Evolutionary conservation across 30 jellyfish, hydroid and myxozoan genomes (phyloP).

Genomic region (Haliclystus octoradiatus): DNA sequence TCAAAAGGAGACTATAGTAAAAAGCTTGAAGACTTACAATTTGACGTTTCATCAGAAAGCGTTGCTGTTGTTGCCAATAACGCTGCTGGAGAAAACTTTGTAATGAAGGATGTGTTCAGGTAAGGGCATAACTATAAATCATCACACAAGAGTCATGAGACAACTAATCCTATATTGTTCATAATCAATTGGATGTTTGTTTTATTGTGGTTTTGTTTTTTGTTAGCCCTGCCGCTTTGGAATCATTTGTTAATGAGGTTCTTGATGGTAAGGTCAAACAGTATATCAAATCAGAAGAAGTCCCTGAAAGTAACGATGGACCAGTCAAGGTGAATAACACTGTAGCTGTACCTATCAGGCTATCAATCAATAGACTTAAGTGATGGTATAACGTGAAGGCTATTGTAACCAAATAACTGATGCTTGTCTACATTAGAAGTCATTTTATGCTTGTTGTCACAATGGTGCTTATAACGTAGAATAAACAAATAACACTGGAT

Average conservation of each 20-base stretch:
- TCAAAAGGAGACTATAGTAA: conserved; percentile 10
- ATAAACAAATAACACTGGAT: background rate
- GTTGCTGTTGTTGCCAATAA: conserved; percentile 48
- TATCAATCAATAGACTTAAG: no score
- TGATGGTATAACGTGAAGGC: no score
- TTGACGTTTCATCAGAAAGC: background rate
- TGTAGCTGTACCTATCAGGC: background rate
- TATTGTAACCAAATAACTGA: no score
- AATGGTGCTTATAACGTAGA: background rate
- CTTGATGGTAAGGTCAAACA: conserved; percentile 60
- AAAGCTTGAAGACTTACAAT: conserved; percentile 17
- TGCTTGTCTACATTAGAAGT: background rate
- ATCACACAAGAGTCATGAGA: no score
- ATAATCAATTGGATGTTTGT: background rate
- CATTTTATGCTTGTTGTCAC: background rate
- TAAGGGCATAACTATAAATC: background rate
- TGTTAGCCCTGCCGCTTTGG: conserved; percentile 53
- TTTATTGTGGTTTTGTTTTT: background rate
- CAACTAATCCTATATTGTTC: no score
- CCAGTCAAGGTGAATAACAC: conserved; percentile 72
- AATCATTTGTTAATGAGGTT: conserved; percentile 61
- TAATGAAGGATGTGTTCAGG: conserved; percentile 44
- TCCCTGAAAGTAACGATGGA: conserved; percentile 89
- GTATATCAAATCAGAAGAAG: conserved; percentile 80
- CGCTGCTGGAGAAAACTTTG: conserved; percentile 33